phyloP scores from a whole-genome alignment of 2,113 vertebrate genomes.

The Burhinus oedicnemus region DNA sequence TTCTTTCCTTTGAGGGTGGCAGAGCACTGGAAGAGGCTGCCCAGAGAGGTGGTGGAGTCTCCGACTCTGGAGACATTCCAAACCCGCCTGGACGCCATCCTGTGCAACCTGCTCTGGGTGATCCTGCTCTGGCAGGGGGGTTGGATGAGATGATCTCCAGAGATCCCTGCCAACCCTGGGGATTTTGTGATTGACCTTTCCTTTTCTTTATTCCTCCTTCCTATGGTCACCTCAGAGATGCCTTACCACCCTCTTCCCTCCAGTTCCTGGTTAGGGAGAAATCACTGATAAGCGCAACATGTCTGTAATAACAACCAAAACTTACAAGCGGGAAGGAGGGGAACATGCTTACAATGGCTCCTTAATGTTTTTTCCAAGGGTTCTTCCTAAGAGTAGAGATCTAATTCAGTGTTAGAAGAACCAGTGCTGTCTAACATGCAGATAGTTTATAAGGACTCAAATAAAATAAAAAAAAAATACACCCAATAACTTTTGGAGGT shows the following conservation, averaged over 20 bases:
- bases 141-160: too few species aligned
- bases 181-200: not conserved
- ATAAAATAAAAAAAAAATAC: not conserved
- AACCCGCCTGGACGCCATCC: too few species aligned
- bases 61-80: too few species aligned
- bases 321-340: not conserved
- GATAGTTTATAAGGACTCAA: not conserved
- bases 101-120: too few species aligned
- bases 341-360: not conserved
- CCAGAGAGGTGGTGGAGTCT: too few species aligned
- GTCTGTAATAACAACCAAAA: not conserved
- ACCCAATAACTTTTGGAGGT: slow-evolving; percentile 9
- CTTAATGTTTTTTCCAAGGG: not conserved
- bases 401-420: not conserved
- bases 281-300: not conserved
- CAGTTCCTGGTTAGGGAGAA: not conserved
- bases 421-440: not conserved
- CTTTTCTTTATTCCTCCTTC: not conserved
- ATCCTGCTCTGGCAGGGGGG: too few species aligned
- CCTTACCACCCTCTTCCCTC: not conserved
- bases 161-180: too few species aligned
- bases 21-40: too few species aligned
- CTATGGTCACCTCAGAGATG: not conserved
- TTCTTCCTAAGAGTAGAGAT: not conserved
- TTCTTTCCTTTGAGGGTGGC: too few species aligned